Base-by-base conservation (phyloP, 2,113 vertebrate genomes). In the Pachypanchax playfairii region DNA sequence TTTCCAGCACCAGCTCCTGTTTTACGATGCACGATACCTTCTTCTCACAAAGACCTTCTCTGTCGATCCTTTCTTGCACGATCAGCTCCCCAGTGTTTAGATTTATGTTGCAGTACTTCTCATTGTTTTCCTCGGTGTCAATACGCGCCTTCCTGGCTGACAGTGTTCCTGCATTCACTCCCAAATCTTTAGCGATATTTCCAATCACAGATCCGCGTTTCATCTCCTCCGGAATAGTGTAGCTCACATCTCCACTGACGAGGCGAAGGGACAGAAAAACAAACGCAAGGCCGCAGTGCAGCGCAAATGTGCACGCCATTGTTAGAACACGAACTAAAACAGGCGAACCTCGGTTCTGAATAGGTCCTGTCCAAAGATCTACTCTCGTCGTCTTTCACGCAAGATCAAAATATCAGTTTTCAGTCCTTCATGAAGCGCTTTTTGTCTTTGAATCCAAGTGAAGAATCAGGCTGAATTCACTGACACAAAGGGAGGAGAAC, bases 171-270 rank as follows among this genome's bases (percentile, higher is more conserved):
- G 64, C 49, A 49, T 89, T 82, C 31, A 93, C 68, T 15, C 89
- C 86, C 26, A 94, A 48, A 68, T 91, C 92, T 63, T 92, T 91
- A 1, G 88, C 88, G n/a, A 93, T 85, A 56, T 93, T 93, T 36
- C 89, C 89, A 35, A 93, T 91, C 5, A 91, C 81, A 4, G 87
- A 92, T 44, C 88, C 91, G 39, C 80, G 88, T 78, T 88, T 92
- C 87, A 70, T 90, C 36, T 93, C 92, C 63, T 93, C 92, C 0
- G 53, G 59, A 1, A 85, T 5, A 14, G 84, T 84, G 33, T 91
- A 94, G 66, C 65, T 88, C 22, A 91, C 61, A 52, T 89, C 90
- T 46, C 75, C 85, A 50, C 52, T 0, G 5, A 78, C n/a, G 9
- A 17, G 13, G 8, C 58, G 54, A 10, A 65, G 18, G 22, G 5